A percentile compares a stretch with the other conserved stretches of the same genome.
Evolutionary conservation across 2,113 vertebrate genomes (phyloP).

Genomic region (Anolis carolinensis): DNA sequence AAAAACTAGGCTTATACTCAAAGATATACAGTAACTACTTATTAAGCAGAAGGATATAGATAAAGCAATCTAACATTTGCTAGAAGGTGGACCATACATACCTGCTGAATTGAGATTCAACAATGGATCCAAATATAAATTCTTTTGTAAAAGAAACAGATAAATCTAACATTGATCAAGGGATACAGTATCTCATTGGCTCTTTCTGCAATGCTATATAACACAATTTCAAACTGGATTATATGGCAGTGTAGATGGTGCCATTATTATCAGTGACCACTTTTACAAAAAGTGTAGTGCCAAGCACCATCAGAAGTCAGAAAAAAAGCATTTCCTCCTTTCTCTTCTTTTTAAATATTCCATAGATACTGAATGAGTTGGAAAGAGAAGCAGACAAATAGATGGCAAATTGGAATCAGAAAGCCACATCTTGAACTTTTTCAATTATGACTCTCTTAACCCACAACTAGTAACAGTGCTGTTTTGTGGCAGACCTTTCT

Average conservation of each 20-base stretch:
- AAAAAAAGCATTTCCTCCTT: constrained; percentile 26
- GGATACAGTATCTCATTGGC: constrained; percentile 46
- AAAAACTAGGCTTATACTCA: no score
- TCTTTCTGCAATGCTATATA: no score
- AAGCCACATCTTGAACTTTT: constrained; percentile 68
- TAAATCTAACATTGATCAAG: not conserved
- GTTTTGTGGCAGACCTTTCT: constrained; percentile 57
- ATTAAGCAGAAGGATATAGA: no score
- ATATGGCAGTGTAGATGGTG: no score
- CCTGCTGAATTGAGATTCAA: no score
- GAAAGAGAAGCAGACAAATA: constrained; percentile 50
- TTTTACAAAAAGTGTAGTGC: constrained; percentile 52
- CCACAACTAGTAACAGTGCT: constrained; percentile 64
- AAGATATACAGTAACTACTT: no score
- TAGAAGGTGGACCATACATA: no score
- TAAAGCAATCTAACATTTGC: no score
- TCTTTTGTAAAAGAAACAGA: not conserved
- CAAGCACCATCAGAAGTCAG: constrained; percentile 60
- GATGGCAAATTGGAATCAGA: constrained; percentile 65
- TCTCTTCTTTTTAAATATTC: constrained; percentile 58
- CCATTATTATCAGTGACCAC: constrained; percentile 16
- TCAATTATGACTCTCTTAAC: constrained; percentile 63
- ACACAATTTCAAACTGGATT: no score
- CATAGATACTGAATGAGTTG: constrained; percentile 34
- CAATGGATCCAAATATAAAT: no score